These are phyloP conservation scores for Agrilus mali DNA, from an alignment of 2,888 invertebrate genomes.

Conservation along the genomic window DNA sequence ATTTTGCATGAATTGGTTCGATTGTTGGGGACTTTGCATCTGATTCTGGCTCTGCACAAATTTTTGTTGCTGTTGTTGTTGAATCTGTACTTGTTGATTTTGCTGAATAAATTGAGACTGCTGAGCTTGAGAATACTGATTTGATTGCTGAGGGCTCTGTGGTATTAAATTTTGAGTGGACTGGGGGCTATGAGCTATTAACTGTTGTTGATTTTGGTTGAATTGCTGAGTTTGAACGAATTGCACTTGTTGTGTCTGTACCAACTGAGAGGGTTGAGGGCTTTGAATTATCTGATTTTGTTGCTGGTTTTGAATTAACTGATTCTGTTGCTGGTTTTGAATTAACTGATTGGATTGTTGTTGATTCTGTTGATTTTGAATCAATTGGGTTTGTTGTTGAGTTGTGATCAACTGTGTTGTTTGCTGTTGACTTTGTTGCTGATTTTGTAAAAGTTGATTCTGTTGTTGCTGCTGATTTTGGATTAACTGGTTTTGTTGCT, in stretches of 20 bases:
- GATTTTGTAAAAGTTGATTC: constrained; percentile 38
- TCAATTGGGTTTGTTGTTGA: constrained; percentile 26
- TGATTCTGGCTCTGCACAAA: constrained; percentile 17
- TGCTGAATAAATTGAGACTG: constrained; percentile 14
- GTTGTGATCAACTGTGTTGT: constrained; percentile 22
- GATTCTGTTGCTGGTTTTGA: constrained; percentile 27
- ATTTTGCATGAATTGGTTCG: constrained; percentile 12
- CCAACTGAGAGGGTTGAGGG: constrained; percentile 24
- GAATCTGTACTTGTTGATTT: constrained; percentile 22
- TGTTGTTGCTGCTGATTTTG: constrained; percentile 20
- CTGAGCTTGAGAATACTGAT: constrained; percentile 15
- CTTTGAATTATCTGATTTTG: constrained; percentile 22
- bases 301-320: constrained; percentile 3
- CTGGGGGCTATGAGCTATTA: constrained; percentile 10
- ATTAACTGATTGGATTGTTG: constrained; percentile 19
- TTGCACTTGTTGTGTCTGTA: constrained; percentile 24
- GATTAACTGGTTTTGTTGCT: constrained; percentile 27
- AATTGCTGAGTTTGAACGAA: constrained; percentile 20
- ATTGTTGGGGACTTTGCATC: too few species aligned
- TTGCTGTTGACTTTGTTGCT: constrained; percentile 38
- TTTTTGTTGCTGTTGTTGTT: constrained; percentile 20
- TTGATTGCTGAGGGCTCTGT: constrained; percentile 12
- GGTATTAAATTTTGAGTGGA: constrained; percentile 9
- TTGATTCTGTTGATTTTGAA: constrained; percentile 20
- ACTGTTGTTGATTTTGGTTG: constrained; percentile 10